Percentiles rank a stretch among this genome's conserved stretches.
phyloP scores from a whole-genome alignment of 2,888 invertebrate species.

The Netelia melanura region DNA sequence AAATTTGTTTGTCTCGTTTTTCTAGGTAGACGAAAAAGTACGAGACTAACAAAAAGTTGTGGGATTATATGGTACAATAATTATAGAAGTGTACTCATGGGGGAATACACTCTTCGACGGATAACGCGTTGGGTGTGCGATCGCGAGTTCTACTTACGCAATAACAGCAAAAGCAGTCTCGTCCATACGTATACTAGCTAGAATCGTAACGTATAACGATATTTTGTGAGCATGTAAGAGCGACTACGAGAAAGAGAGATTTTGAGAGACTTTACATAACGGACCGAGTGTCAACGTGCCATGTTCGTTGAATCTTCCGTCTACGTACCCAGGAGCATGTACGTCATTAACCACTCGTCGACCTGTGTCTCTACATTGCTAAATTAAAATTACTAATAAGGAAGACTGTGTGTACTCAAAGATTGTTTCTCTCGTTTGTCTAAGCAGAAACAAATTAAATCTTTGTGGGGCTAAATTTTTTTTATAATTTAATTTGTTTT shows the following conservation, averaged over 20 bases:
- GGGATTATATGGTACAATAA: conserved; percentile 10
- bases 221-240: conserved; percentile 28
- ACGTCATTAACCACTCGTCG: conserved; percentile 57
- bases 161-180: conserved; percentile 40
- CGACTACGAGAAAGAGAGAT: conserved; percentile 69
- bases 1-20: background rate
- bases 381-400: conserved; percentile 36
- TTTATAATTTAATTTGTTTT: background rate
- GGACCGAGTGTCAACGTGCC: conserved; percentile 73
- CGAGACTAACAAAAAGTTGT: conserved; percentile 8
- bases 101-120: conserved; percentile 28
- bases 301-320: conserved; percentile 56
- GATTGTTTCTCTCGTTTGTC: conserved; percentile 5
- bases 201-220: background rate
- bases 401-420: conserved; percentile 16
- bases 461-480: background rate
- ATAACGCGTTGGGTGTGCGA: conserved; percentile 24
- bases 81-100: background rate
- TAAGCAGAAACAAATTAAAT: background rate
- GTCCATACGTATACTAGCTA: conserved; percentile 19
- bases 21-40: background rate
- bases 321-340: conserved; percentile 26
- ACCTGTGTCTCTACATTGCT: conserved; percentile 6
- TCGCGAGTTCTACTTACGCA: conserved; percentile 43
- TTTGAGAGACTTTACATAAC: conserved; percentile 77